Evolutionary conservation across 2,888 invertebrate species (phyloP).

Genomic region (Smittia sp.): DNA sequence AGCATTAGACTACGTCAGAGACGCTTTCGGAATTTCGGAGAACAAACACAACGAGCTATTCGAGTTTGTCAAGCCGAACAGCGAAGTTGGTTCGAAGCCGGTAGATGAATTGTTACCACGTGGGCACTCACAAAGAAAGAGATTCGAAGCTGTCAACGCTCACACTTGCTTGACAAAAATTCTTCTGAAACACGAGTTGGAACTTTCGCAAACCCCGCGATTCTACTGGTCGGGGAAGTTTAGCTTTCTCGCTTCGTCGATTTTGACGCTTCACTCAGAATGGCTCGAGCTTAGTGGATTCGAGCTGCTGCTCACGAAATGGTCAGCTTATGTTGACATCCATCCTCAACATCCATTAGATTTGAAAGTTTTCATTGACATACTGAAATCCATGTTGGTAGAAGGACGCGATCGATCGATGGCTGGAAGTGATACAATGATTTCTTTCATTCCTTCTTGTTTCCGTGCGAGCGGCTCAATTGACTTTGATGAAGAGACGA

Average conservation of each 20-base stretch:
- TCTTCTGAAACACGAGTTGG: neutral
- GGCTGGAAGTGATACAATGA: neutral
- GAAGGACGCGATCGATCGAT: neutral
- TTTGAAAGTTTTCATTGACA: neutral
- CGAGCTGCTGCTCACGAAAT: neutral
- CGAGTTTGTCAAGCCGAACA: neutral
- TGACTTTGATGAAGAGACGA: neutral
- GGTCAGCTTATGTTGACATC: slow-evolving; percentile 2
- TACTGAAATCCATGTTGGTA: neutral
- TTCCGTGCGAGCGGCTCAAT: neutral
- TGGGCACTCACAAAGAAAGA: neutral
- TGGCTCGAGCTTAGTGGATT: neutral
- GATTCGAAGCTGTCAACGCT: neutral
- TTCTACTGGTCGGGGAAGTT: slow-evolving; percentile 20
- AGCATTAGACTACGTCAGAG: neutral
- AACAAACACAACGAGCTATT: neutral
- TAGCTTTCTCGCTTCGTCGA: neutral
- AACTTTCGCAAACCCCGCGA: neutral
- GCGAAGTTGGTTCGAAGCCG: neutral
- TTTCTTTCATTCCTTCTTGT: slow-evolving; percentile 9
- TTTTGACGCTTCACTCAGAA: neutral
- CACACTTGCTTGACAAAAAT: neutral
- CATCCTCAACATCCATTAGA: slow-evolving; percentile 6
- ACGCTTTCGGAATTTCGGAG: neutral
- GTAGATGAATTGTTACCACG: neutral